Evolutionary conservation across 2,888 invertebrate genomes (phyloP).

Genomic region (Chymomyza fuscimana): DNA sequence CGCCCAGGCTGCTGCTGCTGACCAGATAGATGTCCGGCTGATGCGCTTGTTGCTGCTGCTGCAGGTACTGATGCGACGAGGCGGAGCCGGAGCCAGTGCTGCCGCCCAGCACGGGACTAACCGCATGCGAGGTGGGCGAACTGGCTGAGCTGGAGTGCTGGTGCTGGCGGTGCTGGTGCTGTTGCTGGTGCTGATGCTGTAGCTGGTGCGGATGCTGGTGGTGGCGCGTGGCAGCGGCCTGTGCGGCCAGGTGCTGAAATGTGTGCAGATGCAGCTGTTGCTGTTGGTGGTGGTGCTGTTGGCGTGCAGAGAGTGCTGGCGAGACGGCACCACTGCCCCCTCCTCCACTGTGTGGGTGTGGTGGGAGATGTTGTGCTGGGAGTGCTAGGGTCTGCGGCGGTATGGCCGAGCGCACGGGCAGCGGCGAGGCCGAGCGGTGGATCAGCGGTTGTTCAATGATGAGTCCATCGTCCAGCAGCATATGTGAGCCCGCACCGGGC

Average conservation of each 20-base stretch:
- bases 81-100: constrained; percentile 43
- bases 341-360: constrained; percentile 59
- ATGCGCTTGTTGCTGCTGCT: constrained; percentile 35
- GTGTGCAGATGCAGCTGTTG: constrained; percentile 73
- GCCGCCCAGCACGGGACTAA: constrained; percentile 72
- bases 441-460: constrained; percentile 78
- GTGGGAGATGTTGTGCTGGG: constrained; percentile 64
- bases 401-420: constrained; percentile 76
- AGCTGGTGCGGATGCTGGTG: constrained; percentile 52
- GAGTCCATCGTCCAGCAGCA: constrained; percentile 70
- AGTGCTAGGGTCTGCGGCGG: constrained; percentile 78
- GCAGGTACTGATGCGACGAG: constrained; percentile 38
- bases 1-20: constrained; percentile 78
- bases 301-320: constrained; percentile 76
- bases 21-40: constrained; percentile 79
- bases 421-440: constrained; percentile 77
- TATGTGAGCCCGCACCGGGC: constrained; percentile 45
- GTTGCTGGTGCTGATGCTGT: constrained; percentile 59
- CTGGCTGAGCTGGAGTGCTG: constrained; percentile 72
- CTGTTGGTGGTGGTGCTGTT: constrained; percentile 73
- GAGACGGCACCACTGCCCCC: constrained; percentile 76
- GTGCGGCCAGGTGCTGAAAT: constrained; percentile 71
- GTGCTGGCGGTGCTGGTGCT: constrained; percentile 50
- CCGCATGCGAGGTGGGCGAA: constrained; percentile 75
- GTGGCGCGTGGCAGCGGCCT: constrained; percentile 68